A percentile compares a stretch with the other conserved stretches of the same genome.
These are phyloP conservation scores for Monomorium pharaonis DNA, from an alignment of 1,140 invertebrate species.

Conservation along the genomic window DNA sequence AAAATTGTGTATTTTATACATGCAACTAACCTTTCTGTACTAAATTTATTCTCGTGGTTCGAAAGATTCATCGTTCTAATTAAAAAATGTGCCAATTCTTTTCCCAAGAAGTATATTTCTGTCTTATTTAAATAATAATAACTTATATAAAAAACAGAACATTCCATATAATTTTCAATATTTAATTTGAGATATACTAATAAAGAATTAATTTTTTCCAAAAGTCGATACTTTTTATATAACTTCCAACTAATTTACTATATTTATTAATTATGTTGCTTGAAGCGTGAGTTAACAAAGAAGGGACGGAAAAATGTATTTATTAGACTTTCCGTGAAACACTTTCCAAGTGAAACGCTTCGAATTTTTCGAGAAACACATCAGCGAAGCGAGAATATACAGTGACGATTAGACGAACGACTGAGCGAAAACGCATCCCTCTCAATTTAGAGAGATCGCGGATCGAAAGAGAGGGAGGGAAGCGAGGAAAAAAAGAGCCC, in stretches of 20 bases:
- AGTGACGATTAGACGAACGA: slow-evolving; percentile 60
- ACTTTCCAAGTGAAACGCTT: slow-evolving; percentile 15
- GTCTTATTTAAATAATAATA: not conserved
- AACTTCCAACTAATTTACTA: not conserved
- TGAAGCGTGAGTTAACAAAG: not conserved
- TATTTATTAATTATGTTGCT: not conserved
- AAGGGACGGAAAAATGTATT: not conserved
- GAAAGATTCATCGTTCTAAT: not conserved
- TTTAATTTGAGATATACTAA: not conserved
- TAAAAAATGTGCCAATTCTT: not conserved
- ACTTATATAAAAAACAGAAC: not conserved
- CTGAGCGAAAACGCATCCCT: slow-evolving; percentile 18
- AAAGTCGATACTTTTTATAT: not conserved
- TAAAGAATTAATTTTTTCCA: not conserved
- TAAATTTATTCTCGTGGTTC: not conserved
- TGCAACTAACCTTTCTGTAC: not conserved
- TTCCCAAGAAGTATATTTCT: not conserved
- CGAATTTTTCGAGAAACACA: slow-evolving; percentile 4
- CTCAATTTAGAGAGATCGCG: not conserved
- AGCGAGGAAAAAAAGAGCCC: not conserved
- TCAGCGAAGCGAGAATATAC: slow-evolving; percentile 42
- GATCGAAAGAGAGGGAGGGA: not conserved
- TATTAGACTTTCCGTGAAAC: slow-evolving; percentile 32
- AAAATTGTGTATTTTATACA: no score
- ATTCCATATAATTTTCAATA: not conserved